These are phyloP conservation scores for Heterotilapia buettikoferi DNA, from an alignment of 2,113 vertebrate species.

Conservation along the genomic window DNA sequence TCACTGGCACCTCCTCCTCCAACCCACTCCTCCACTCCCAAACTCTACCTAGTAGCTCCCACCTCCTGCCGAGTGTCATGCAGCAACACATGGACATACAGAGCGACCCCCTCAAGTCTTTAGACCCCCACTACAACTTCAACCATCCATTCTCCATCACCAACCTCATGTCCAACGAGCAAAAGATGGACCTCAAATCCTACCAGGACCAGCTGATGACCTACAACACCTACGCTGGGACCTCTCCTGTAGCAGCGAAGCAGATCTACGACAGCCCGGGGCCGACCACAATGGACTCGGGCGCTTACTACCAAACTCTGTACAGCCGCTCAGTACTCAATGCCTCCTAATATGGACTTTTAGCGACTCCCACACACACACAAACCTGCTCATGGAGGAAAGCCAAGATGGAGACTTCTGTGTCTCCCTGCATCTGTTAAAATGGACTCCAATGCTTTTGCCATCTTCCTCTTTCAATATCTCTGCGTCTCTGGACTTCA, in stretches of 20 bases:
- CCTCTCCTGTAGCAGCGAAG: conserved; percentile 69
- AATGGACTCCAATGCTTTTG: conserved; percentile 43
- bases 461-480: conserved; percentile 10
- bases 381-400: neutral
- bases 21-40: conserved; percentile 71
- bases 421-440: conserved; percentile 10
- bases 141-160: conserved; percentile 92
- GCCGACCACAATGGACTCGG: conserved; percentile 74
- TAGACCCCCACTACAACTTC: conserved; percentile 88
- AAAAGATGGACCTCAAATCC: conserved; percentile 83
- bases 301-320: conserved; percentile 83
- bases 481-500: conserved; percentile 20
- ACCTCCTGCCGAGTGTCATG: conserved; percentile 74
- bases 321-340: conserved; percentile 87
- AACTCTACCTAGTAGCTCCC: conserved; percentile 51
- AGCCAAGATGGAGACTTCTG: conserved; percentile 36
- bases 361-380: neutral
- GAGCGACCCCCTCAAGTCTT: conserved; percentile 79
- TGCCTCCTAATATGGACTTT: conserved; percentile 69
- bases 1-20: conserved; percentile 55
- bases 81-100: conserved; percentile 83
- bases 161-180: conserved; percentile 87
- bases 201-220: conserved; percentile 82
- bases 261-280: conserved; percentile 75
- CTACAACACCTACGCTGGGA: conserved; percentile 70